Evolutionary conservation across 2,113 vertebrate genomes (phyloP), one percentile per base, ranked within the genome.

Genomic region (Camelus dromedarius): DNA sequence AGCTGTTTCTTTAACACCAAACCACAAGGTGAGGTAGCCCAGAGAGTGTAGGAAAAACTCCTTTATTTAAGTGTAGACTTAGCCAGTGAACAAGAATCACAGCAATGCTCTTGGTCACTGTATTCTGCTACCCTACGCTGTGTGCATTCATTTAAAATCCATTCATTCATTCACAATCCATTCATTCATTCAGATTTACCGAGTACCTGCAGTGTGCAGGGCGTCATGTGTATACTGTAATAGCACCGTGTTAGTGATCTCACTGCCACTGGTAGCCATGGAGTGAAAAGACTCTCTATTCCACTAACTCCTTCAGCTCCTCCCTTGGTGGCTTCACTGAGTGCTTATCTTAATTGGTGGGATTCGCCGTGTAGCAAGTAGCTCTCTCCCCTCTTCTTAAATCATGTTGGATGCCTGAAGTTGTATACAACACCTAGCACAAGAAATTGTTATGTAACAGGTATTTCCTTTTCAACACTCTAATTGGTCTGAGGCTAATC

Each of bases 401-500:
- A 42, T 92, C 42, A 42, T 58, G 19, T 38, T 64, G 77, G 32
- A 42, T 11, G 70, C 30, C 76, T 72, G 3, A 28, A 58, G 8
- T 81, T 75, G 8, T 60, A 56, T 77, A 46, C 3, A 73, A n/a
- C 3, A n/a, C 20, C 14, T 89, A 22, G 7, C 46, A 58, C 9
- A 77, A 38, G 35, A 92, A 64, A 32, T 66, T 73, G 32, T 58
- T 87, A 30, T 69, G 9, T 48, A 67, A 75, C 3, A 88, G n/a
- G 83, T 4, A 79, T 58, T 89, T 96, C 26, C 30, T 88, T 88
- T 83, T 82, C 50, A 96, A 67, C n/a, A 54, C 15, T 77, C 1
- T 64, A 91, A 46, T 85, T 86, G 42, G 35, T 73, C 13, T 93
- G 28, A 89, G 6, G 16, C 72, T 93, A 96, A 84, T 88, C 91